Conservation (phyloP, 2,888 invertebrate species). For the Mayetiola destructor region DNA sequence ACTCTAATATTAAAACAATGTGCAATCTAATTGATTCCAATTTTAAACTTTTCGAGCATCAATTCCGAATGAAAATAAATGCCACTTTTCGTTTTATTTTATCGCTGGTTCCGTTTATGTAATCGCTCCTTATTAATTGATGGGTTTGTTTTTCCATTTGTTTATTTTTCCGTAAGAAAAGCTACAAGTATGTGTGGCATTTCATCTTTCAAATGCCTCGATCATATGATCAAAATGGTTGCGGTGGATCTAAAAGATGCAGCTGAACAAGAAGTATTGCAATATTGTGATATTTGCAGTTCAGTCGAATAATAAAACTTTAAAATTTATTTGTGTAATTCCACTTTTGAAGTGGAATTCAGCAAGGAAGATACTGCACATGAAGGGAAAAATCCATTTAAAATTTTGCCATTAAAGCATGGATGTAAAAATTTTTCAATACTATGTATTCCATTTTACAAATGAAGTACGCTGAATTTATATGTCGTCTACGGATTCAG, state of each 20-base stretch:
- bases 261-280: too few relatives aligned
- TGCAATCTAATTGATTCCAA: constrained; percentile 5
- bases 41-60: constrained; percentile 5
- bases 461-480: too few relatives aligned
- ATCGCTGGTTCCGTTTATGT: background rate
- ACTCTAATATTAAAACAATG: too few relatives aligned
- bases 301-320: background rate
- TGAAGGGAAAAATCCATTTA: too few relatives aligned
- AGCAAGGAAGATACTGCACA: too few relatives aligned
- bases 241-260: too few relatives aligned
- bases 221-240: too few relatives aligned
- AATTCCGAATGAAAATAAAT: background rate
- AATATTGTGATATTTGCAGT: background rate
- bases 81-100: background rate
- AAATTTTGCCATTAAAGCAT: too few relatives aligned
- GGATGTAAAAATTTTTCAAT: too few relatives aligned
- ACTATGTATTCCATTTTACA: too few relatives aligned
- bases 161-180: background rate
- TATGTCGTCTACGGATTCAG: too few relatives aligned
- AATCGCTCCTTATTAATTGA: constrained; percentile 10
- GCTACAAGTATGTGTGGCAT: background rate
- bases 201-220: too few relatives aligned
- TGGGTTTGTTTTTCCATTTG: constrained; percentile 9
- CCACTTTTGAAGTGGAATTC: background rate
- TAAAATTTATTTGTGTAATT: constrained; percentile 9